phyloP scores from a whole-genome alignment of 2,113 vertebrate species.

The Barbus barbus region DNA sequence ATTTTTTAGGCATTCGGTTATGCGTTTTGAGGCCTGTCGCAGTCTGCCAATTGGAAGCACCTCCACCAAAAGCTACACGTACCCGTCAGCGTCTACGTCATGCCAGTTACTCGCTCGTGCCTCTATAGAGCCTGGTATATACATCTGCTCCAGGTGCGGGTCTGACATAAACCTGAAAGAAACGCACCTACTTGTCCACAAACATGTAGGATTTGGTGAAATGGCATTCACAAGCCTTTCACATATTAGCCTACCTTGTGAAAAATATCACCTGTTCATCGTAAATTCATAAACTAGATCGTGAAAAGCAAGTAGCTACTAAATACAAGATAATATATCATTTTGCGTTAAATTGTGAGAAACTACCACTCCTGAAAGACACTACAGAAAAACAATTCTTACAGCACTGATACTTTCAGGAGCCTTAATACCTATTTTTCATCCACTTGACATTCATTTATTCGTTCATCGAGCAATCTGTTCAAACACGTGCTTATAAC shows the following conservation, averaged over 20 bases:
- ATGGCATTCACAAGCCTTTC: too few relatives aligned
- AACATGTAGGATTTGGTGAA: too few relatives aligned
- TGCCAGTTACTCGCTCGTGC: neutral
- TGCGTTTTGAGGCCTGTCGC: neutral
- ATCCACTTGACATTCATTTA: too few relatives aligned
- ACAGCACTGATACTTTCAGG: neutral
- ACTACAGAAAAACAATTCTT: neutral
- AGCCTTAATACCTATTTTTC: neutral
- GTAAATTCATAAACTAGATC: neutral
- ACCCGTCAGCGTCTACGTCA: neutral
- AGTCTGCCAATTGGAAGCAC: neutral
- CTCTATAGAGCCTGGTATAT: neutral
- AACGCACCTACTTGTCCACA: neutral
- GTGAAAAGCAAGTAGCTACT: neutral
- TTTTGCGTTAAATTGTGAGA: neutral
- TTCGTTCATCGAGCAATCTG: too few relatives aligned
- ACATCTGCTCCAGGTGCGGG: neutral
- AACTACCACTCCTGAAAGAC: neutral
- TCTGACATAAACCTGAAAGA: neutral
- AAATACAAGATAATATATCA: neutral
- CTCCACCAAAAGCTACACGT: neutral
- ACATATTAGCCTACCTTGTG: too few relatives aligned
- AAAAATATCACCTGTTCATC: too few relatives aligned
- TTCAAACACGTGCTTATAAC: neutral
- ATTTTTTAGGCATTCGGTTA: slow-evolving; percentile 75